A percentile compares a stretch with the other conserved stretches of the same genome.
Conservation (phyloP, 2,888 invertebrate genomes). For the Notodonta dromedarius region DNA sequence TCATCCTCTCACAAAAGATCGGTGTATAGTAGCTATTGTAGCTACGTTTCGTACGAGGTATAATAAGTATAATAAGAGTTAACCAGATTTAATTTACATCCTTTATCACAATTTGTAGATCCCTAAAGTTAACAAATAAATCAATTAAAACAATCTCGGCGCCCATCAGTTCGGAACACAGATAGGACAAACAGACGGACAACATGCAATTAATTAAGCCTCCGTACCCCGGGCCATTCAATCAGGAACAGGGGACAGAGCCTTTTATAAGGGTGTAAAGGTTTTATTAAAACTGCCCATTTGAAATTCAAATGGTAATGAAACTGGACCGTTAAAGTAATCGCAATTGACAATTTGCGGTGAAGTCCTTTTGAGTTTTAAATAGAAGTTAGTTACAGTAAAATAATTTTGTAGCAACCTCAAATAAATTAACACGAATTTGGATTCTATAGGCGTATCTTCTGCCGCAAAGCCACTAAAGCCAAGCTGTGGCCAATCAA, state of each 20-base stretch:
- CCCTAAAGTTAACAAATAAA: slow-evolving; percentile 7
- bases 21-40: too few relatives aligned
- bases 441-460: too few relatives aligned
- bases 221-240: slow-evolving; percentile 31
- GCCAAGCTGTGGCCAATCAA: too few relatives aligned
- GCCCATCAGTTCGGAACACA: background rate
- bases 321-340: slow-evolving; percentile 27
- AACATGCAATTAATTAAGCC: slow-evolving; percentile 39
- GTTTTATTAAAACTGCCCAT: slow-evolving; percentile 41
- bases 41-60: too few relatives aligned
- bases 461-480: too few relatives aligned
- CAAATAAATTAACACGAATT: too few relatives aligned
- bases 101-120: background rate
- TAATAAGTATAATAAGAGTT: too few relatives aligned
- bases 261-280: slow-evolving; percentile 34
- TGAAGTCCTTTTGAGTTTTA: slow-evolving; percentile 1
- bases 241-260: slow-evolving; percentile 36
- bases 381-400: background rate
- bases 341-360: slow-evolving; percentile 24
- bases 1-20: too few relatives aligned
- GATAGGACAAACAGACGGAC: slow-evolving; percentile 14
- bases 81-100: too few relatives aligned
- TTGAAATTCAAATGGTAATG: slow-evolving; percentile 42
- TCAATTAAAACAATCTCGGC: slow-evolving; percentile 2
- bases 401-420: too few relatives aligned